Evolutionary conservation across 2,113 vertebrate genomes (phyloP).

Genomic region (Oceanodroma tethys): DNA sequence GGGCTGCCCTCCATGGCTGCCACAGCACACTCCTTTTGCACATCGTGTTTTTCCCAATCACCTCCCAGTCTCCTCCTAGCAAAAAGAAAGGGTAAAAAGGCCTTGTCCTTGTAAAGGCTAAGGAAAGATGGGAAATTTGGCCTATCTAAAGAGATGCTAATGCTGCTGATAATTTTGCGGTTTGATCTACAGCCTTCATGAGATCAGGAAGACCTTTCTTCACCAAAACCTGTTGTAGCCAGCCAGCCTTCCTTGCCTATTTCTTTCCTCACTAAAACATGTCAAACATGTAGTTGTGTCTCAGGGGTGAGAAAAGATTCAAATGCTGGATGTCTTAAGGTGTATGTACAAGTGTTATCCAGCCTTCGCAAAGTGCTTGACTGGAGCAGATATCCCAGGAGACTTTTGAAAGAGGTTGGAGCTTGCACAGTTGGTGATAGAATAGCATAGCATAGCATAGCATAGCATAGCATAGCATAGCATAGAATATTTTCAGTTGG

Average conservation of each 20-base stretch:
- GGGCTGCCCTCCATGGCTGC: not conserved
- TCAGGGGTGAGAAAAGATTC: not conserved
- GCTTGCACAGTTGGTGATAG: not conserved
- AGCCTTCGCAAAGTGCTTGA: not conserved
- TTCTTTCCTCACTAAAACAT: not conserved
- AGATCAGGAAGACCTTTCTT: not conserved
- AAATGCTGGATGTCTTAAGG: not conserved
- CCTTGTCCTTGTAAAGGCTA: not conserved
- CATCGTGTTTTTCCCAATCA: not conserved
- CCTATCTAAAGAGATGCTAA: not conserved
- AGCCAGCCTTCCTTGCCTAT: not conserved
- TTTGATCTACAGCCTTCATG: not conserved
- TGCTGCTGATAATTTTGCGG: not conserved
- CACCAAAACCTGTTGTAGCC: not conserved
- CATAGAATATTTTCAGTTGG: not conserved
- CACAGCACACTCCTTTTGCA: not conserved
- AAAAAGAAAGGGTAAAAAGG: not conserved
- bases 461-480: not conserved
- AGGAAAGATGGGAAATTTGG: not conserved
- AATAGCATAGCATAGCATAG: not conserved
- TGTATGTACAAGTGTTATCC: not conserved
- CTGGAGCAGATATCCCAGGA: not conserved
- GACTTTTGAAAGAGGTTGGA: not conserved
- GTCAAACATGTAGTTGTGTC: not conserved
- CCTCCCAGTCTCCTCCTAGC: not conserved